A percentile compares a stretch with the other conserved stretches of the same genome.
Conservation (phyloP, 1,140 invertebrate genomes). For the Habropoda laboriosa region DNA sequence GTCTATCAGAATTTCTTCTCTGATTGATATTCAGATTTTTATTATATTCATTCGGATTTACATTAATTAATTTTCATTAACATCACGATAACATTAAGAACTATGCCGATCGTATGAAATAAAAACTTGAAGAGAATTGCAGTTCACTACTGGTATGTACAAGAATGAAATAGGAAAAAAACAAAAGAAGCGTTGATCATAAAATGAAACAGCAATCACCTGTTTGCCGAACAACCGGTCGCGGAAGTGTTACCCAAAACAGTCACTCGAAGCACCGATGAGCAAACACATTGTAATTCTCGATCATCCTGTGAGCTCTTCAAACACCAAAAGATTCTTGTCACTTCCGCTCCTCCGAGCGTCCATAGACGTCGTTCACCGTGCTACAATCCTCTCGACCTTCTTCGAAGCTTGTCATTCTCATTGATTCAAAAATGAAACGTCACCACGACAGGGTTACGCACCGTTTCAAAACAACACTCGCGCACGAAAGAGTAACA, state of each 20-base stretch:
- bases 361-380: not conserved
- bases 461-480: not conserved
- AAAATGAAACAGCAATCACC: constrained; percentile 14
- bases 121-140: not conserved
- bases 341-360: constrained; percentile 4
- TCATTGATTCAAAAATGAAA: not conserved
- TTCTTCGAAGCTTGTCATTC: constrained; percentile 10
- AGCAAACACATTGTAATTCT: constrained; percentile 21
- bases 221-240: constrained; percentile 17
- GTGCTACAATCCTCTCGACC: not conserved
- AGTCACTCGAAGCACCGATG: constrained; percentile 16
- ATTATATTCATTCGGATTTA: too few relatives aligned
- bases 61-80: too few relatives aligned
- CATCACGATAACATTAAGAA: too few relatives aligned
- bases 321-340: not conserved
- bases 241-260: constrained; percentile 20
- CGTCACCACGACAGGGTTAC: not conserved
- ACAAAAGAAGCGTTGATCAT: not conserved
- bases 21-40: too few relatives aligned
- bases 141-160: not conserved
- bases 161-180: too few relatives aligned
- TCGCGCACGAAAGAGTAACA: not conserved
- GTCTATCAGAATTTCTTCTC: too few relatives aligned
- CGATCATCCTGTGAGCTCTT: not conserved
- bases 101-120: not conserved